Evolutionary conservation across 2,797 vertebrate species (phyloP).

Genomic region (Parambassis ranga): DNA sequence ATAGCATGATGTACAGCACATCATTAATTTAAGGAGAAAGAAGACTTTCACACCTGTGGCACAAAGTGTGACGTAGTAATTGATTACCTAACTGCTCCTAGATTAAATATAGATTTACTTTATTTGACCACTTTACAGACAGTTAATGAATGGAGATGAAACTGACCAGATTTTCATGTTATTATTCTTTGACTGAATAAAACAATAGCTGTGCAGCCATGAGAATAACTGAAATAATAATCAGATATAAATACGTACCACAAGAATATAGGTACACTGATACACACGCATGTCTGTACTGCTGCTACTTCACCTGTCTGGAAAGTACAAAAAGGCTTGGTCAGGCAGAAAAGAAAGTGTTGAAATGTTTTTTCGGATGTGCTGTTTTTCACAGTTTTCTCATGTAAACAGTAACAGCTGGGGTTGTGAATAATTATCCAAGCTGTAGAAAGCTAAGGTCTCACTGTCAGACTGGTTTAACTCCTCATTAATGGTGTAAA

Average conservation of each 20-base stretch:
- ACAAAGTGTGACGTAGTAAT: conserved; percentile 18
- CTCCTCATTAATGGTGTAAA: conserved; percentile 2
- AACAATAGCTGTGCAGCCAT: background rate
- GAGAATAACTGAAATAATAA: background rate
- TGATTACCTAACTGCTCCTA: conserved; percentile 13
- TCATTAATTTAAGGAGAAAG: conserved; percentile 1
- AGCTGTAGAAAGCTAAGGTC: background rate
- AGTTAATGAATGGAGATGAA: conserved; percentile 4
- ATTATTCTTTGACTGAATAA: conserved; percentile 3
- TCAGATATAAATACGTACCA: background rate
- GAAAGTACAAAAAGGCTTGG: background rate
- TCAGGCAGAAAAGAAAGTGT: background rate
- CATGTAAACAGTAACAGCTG: conserved; percentile 10
- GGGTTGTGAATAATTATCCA: conserved; percentile 2
- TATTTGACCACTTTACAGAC: background rate
- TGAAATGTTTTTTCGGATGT: background rate
- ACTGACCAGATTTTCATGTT: conserved; percentile 8
- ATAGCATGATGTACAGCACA: background rate
- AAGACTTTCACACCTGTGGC: conserved; percentile 25
- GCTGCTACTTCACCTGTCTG: background rate
- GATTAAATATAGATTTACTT: conserved; percentile 39
- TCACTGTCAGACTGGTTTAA: background rate
- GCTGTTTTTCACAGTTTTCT: conserved; percentile 2
- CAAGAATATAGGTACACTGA: too few relatives aligned
- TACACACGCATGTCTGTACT: too few relatives aligned